Conservation (phyloP, 1,140 invertebrate species). For the Saccostrea cuccullata region DNA sequence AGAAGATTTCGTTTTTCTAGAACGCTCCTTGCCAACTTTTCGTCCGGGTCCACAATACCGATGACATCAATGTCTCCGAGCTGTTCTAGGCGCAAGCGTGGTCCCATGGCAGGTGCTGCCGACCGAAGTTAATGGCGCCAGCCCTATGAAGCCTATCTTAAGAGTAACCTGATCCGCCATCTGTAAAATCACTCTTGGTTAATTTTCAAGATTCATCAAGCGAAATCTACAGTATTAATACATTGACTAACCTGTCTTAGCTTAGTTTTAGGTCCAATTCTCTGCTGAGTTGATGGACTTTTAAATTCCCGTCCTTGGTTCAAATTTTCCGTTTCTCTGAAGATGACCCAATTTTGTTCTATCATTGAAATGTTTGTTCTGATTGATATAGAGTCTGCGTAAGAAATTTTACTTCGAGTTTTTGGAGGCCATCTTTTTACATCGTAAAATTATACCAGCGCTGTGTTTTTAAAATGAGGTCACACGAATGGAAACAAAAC, state of each 20-base stretch:
- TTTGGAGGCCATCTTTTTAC: too few relatives aligned
- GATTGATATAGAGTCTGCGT: background rate
- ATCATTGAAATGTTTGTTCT: too few relatives aligned
- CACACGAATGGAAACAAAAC: too few relatives aligned
- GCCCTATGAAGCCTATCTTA: slow-evolving; percentile 55
- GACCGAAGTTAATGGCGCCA: slow-evolving; percentile 55
- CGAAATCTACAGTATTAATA: too few relatives aligned
- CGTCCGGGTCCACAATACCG: slow-evolving; percentile 54
- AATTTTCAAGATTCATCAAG: too few relatives aligned
- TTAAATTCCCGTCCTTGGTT: background rate
- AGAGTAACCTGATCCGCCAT: slow-evolving; percentile 1
- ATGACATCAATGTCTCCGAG: slow-evolving; percentile 51
- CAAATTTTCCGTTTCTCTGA: background rate
- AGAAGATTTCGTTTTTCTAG: slow-evolving; percentile 37
- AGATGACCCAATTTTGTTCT: background rate
- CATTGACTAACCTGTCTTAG: background rate
- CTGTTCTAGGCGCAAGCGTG: slow-evolving; percentile 52
- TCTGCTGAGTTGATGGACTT: background rate
- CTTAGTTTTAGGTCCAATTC: background rate
- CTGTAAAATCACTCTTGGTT: too few relatives aligned
- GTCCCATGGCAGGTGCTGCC: slow-evolving; percentile 49
- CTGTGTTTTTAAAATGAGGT: too few relatives aligned
- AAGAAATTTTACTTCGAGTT: background rate
- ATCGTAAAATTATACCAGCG: too few relatives aligned
- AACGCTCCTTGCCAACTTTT: slow-evolving; percentile 30